Percentiles rank a stretch among this genome's conserved stretches.
phyloP scores from a whole-genome alignment of 2,113 vertebrate species.

The Illadopsis cleaveri region DNA sequence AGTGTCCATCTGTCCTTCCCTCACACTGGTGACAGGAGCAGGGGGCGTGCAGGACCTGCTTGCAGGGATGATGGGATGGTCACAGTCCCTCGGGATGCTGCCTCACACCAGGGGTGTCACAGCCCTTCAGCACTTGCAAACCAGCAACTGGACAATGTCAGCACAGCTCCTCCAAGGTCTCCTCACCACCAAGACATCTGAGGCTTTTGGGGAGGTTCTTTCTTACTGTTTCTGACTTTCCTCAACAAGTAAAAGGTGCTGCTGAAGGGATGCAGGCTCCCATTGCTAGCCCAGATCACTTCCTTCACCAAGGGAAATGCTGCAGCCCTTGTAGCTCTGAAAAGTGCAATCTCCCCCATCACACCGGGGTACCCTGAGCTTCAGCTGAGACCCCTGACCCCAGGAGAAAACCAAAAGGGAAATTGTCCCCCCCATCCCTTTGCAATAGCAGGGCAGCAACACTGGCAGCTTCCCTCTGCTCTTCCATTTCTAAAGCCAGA shows the following conservation, averaged over 20 bases:
- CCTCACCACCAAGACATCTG: accelerated
- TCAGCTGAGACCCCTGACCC: accelerated
- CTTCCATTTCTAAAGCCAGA: background rate
- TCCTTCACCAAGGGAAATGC: accelerated
- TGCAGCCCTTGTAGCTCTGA: background rate
- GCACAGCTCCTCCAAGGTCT: background rate
- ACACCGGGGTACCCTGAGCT: background rate
- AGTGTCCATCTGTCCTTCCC: background rate
- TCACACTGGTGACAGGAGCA: background rate
- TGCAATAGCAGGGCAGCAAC: background rate
- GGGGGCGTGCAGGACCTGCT: background rate
- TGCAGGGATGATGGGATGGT: background rate
- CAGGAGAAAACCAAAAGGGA: background rate
- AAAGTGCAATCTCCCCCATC: background rate
- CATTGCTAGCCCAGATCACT: background rate
- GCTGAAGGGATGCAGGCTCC: background rate
- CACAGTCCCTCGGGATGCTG: background rate
- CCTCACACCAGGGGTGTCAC: background rate
- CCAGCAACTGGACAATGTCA: accelerated
- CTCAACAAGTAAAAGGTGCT: background rate
- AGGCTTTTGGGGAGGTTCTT: background rate
- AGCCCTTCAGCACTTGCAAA: background rate
- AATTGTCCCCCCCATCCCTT: background rate
- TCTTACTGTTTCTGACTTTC: background rate
- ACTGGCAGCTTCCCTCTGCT: background rate